Conservation (phyloP, 2,888 invertebrate species). For the Cetonia aurata region DNA sequence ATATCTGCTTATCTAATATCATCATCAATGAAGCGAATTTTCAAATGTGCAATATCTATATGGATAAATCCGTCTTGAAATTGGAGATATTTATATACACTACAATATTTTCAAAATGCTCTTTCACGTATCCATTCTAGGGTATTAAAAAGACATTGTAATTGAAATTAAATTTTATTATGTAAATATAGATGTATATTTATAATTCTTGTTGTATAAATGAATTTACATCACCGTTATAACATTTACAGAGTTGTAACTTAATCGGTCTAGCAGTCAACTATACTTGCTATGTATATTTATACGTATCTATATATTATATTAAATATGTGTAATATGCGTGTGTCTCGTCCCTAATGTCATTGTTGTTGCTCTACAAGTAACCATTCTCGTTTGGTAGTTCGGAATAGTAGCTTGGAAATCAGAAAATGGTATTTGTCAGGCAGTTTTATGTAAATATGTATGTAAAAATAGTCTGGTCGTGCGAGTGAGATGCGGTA, state of each 20-base stretch:
- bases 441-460: slow-evolving; percentile 13
- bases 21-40: no score
- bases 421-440: slow-evolving; percentile 13
- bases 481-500: slow-evolving; percentile 3
- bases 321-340: not conserved
- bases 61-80: not conserved
- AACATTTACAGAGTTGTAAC: slow-evolving; percentile 26
- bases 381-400: slow-evolving; percentile 4
- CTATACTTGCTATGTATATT: slow-evolving; percentile 16
- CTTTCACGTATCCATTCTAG: slow-evolving; percentile 41
- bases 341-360: slow-evolving; percentile 7
- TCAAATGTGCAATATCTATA: not conserved
- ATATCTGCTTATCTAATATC: no score
- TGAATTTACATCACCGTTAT: slow-evolving; percentile 26
- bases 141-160: slow-evolving; percentile 62
- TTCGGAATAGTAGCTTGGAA: slow-evolving; percentile 8
- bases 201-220: slow-evolving; percentile 55
- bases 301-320: not conserved
- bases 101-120: not conserved
- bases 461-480: slow-evolving; percentile 2
- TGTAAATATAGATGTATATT: slow-evolving; percentile 64
- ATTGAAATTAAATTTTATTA: slow-evolving; percentile 63
- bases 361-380: slow-evolving; percentile 11
- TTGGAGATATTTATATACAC: slow-evolving; percentile 26
- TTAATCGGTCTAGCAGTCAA: slow-evolving; percentile 33